Evolutionary conservation across 2,888 invertebrate genomes (phyloP), one percentile per base, ranked within the genome.

Genomic region (Furcula furcula): DNA sequence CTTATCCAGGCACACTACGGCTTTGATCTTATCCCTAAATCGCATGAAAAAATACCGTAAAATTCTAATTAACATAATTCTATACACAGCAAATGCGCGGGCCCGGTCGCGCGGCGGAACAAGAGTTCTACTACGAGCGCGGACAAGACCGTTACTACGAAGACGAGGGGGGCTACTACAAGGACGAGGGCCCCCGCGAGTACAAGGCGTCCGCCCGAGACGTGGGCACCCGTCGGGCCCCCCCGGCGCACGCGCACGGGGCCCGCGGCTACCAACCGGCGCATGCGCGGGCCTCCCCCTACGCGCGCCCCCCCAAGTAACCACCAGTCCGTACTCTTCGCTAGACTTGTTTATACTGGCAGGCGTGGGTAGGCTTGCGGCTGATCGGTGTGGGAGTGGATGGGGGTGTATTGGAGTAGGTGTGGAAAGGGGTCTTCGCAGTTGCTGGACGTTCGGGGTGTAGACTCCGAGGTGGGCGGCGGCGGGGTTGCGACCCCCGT

Each of bases 61-160:
- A n/a, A n/a, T n/a, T n/a, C n/a, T n/a, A 15, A n/a, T 29, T 1
- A 7, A 6, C 7, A 27, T 9, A 9, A 12, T 11, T 9, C 12
- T 4, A 4, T 7, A 9, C 6, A 18, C 15, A 27, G 18, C 46
- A 75, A 69, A 71, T 74, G 31, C 76, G 73, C 31, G 81, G 62
- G n/a, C 76, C 69, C n/a, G 82, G 94, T 76, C 84, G 93, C 57
- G 91, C 44, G 9, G 94, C 45, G 70, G 95, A 62, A 83, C 91
- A 45, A 89, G 95, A 95, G 57, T 93, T 92, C 66, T 95, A 94
- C 77, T 91, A 82, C 68, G 91, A 81, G 23, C 70, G 81, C 14
- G 54, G 60, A 2, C 72, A 71, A 28, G 85, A 86, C 4, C 78
- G 81, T 21, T 85, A 75, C 73, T 85, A 84, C 59, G 83, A 85